Percentiles rank a stretch among this genome's conserved stretches.
Conservation (phyloP, 2,113 vertebrate species). For the Erythrocercus mccallii region DNA sequence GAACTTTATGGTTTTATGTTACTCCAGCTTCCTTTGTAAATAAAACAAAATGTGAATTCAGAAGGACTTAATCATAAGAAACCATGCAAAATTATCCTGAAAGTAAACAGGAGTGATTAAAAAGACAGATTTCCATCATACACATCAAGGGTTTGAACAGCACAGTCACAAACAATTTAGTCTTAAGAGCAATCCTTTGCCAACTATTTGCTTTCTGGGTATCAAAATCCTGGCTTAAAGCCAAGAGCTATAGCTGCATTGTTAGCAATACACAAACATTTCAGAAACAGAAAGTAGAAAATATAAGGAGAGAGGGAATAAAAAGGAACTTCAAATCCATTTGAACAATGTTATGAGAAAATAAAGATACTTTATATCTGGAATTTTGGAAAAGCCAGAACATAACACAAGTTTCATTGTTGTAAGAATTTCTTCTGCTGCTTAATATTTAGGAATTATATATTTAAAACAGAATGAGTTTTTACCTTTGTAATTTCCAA, state of each 20-base stretch:
- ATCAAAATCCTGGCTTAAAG: neutral
- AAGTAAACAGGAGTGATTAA: neutral
- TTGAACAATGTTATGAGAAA: neutral
- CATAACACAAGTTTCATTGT: neutral
- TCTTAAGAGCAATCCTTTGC: neutral
- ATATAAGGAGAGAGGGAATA: neutral
- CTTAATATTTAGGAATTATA: neutral
- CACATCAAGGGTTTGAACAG: neutral
- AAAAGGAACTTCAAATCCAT: neutral
- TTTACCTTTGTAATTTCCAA: neutral
- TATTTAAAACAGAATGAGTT: neutral
- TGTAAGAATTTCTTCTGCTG: neutral
- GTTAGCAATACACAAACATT: neutral
- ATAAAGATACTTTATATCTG: neutral
- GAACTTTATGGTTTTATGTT: neutral
- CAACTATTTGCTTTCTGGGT: neutral
- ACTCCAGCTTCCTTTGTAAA: neutral
- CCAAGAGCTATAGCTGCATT: neutral
- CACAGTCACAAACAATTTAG: neutral
- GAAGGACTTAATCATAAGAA: neutral
- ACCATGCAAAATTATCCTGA: neutral
- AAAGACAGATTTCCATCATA: neutral
- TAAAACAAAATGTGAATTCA: neutral
- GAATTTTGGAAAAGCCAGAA: neutral
- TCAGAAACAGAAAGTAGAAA: neutral